Evolutionary conservation across 2,797 vertebrate genomes (phyloP), one percentile per base, ranked within the genome.

Genomic region (Coilia nasus): DNA sequence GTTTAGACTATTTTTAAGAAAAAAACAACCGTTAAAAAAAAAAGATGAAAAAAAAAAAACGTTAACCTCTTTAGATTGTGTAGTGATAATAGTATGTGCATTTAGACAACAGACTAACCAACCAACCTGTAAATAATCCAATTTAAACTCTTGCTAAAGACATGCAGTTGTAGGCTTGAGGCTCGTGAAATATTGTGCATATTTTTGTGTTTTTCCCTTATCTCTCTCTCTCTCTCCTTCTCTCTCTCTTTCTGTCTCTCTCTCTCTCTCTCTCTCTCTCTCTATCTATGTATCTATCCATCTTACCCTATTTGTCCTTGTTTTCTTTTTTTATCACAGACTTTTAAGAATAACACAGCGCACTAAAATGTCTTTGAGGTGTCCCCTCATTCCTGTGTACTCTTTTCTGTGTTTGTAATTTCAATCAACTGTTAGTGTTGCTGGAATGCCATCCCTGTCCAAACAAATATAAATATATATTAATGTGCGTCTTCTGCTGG

Each of bases 371-470:
- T 89, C 84, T 87, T 87, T 89, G 83, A 86, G 82, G 80, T 88
- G 85, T 85, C 54, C 81, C 56, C 80, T 82, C 85, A 83, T 87
- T 54, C 85, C 54, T 85, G 84, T 87, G 78, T 90, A 84, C 86
- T 86, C 87, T 89, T 89, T 93, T 94, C 93, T 90, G 91, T 92
- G 91, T 90, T 90, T 92, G 91, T 92, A 90, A 90, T 91, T 91
- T 87, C 85, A 88, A 89, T 88, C 87, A 89, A 75, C 87, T 80
- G 81, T 85, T 92, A 90, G 90, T 91, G 86, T 89, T 91, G 88
- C 87, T 91, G 88, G 89, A 92, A 93, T 92, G 90, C 90, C 86
- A 87, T 86, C 83, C 86, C 85, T 88, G 89, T 92, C 90, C 85
- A 84, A 88, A 89, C 88, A 85, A 82, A 82, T 86, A 71, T 83